These are phyloP conservation scores for Caerostris darwini DNA, from an alignment of 1,140 invertebrate genomes.

Conservation along the genomic window DNA sequence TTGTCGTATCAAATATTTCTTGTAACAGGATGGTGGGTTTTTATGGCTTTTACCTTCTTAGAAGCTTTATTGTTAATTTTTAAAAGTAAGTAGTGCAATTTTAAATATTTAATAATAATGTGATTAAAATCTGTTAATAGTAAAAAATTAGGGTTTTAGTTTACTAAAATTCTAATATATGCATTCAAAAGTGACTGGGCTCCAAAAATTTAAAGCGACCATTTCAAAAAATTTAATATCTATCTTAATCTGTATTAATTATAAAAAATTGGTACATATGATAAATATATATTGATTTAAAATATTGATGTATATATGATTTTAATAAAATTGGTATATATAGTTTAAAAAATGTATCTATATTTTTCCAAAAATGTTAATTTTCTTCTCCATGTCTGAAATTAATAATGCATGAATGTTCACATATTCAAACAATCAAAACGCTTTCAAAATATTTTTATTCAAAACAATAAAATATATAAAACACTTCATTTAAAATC, in stretches of 20 bases:
- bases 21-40: slow-evolving; percentile 43
- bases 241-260: not conserved
- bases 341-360: too few species aligned
- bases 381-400: too few species aligned
- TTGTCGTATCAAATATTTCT: slow-evolving; percentile 60
- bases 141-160: not conserved
- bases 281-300: too few species aligned
- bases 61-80: slow-evolving; percentile 27
- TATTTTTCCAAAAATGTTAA: too few species aligned
- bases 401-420: too few species aligned
- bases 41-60: not conserved
- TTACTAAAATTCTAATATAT: not conserved
- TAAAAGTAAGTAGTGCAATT: slow-evolving; percentile 1
- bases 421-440: too few species aligned
- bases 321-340: too few species aligned
- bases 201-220: not conserved
- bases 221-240: not conserved
- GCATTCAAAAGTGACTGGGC: not conserved
- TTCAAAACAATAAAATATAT: too few species aligned
- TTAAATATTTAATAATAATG: not conserved
- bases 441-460: too few species aligned
- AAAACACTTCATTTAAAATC: too few species aligned
- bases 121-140: not conserved
- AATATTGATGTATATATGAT: too few species aligned
- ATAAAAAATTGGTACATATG: not conserved